Base-by-base conservation (phyloP, 2,888 invertebrate species). In the Hoplodrina ambigua region DNA sequence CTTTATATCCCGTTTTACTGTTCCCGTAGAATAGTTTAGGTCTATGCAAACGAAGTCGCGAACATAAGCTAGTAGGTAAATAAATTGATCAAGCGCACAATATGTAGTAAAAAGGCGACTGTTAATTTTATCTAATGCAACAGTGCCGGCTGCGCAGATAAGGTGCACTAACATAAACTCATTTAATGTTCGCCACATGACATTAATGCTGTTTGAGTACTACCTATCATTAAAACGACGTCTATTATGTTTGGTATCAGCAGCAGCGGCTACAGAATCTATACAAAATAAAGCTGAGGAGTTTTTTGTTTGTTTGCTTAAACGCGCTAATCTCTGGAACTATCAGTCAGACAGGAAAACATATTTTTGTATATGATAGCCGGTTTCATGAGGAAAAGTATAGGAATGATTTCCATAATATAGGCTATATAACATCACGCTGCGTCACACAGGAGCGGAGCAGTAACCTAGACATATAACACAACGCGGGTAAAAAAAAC, bases 121-220 rank as follows among this genome's bases (percentile, higher is more conserved):
- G 69, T 75, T 70, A 55, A 41, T 59, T 59, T 80, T 80, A 81
- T 80, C 83, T 80, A 78, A 69, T 69, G 55, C 55, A 75, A 41
- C 65, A 68, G 33, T 49, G 44, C 59, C 63, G 66, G 57, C 54
- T 30, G 56, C 20, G 46, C n/a, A 60, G 79, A 79, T 79, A 79
- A 77, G 63, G 63, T 71, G 49, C 63, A 50, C 71, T 63, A 58
- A 56, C 62, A 72, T 50, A 41, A 68, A 59, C 64, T 67, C 33
- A 57, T 50, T 69, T 62, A 33, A 68, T 56, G 68, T 53, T 33
- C 49, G 44, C 49, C 53, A 80, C 56, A 62, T 66, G 67, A 62
- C 41, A 62, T 62, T 57, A 64, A 49, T 52, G n/a, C 56, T 52
- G 67, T 62, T 66, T 79, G 49, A 46, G 49, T 58, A 58, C 37